phyloP scores from a whole-genome alignment of 2,797 vertebrate species.

The Erithacus rubecula region DNA sequence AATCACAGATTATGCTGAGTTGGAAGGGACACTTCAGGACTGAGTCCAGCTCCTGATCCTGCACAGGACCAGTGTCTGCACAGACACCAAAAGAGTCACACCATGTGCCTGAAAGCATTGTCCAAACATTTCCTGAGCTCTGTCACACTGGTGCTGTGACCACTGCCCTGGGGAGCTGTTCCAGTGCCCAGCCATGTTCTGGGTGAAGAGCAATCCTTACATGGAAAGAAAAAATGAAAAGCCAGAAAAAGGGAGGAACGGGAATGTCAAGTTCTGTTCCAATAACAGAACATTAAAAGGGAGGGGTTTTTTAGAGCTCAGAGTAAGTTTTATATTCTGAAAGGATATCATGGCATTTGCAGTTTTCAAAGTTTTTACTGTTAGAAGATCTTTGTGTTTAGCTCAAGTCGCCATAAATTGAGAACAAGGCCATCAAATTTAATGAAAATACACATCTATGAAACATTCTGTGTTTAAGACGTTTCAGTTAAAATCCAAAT shows the following conservation, averaged over 20 bases:
- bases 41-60: accelerated
- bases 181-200: background rate
- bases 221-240: background rate
- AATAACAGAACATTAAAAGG: background rate
- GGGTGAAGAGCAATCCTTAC: background rate
- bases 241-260: background rate
- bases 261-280: background rate
- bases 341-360: background rate
- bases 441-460: background rate
- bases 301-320: background rate
- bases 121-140: background rate
- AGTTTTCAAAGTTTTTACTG: background rate
- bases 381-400: background rate
- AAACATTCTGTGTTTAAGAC: background rate
- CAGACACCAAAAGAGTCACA: background rate
- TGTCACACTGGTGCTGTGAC: background rate
- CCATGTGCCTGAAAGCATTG: background rate
- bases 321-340: background rate
- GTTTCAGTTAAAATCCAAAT: background rate
- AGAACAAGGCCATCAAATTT: background rate
- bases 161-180: background rate
- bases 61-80: background rate
- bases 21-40: accelerated
- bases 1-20: background rate
- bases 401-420: background rate